phyloP scores from a whole-genome alignment of 2,113 vertebrate genomes.

The Gadus chalcogrammus region DNA sequence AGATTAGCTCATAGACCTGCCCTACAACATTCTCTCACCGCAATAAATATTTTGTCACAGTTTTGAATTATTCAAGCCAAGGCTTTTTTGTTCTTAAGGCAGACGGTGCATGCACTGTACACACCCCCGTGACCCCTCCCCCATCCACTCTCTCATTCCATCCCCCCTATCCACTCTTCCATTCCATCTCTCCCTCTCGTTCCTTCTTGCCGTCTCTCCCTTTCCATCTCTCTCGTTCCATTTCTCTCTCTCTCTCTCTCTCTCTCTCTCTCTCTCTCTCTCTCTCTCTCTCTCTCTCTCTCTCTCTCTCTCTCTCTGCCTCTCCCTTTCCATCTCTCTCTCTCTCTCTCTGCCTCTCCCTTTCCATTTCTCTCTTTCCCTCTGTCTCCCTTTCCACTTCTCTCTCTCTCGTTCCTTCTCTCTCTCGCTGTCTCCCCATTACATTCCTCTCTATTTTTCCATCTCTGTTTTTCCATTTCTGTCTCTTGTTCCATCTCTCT shows the following conservation, averaged over 20 bases:
- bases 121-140: conserved; percentile 20
- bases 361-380: neutral
- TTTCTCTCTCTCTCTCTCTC: neutral
- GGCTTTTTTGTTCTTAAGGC: conserved; percentile 47
- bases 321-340: conserved; percentile 12
- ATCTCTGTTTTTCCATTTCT: conserved; percentile 2
- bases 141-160: neutral
- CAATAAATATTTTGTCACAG: conserved; percentile 60
- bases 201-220: conserved; percentile 8
- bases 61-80: conserved; percentile 61
- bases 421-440: conserved; percentile 10
- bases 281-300: conserved; percentile 7
- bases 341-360: neutral
- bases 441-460: neutral
- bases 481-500: neutral
- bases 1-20: conserved; percentile 50
- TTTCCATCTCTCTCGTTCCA: conserved; percentile 3
- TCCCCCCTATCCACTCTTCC: neutral
- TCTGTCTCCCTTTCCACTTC: neutral
- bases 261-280: neutral
- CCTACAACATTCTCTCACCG: conserved; percentile 65
- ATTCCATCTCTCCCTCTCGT: conserved; percentile 10
- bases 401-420: conserved; percentile 10
- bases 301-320: conserved; percentile 9
- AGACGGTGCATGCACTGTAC: conserved; percentile 38